Percentiles rank a stretch among this genome's conserved stretches.
Conservation (phyloP, 2,888 invertebrate genomes). For the Cataglyphis albicans region DNA sequence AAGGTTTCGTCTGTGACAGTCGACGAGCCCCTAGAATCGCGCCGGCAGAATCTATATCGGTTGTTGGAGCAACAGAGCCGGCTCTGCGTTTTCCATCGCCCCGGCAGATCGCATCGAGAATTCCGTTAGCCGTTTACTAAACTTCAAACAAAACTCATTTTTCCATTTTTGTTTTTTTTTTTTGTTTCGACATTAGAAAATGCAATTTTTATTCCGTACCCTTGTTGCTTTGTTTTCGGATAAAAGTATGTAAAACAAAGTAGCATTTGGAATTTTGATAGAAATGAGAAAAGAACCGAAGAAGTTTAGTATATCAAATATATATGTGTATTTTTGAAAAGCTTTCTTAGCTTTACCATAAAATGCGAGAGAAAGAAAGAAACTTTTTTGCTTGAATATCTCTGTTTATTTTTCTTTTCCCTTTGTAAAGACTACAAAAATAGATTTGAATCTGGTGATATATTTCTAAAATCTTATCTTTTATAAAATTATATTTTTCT, state of each 20-base stretch:
- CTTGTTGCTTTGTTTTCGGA: not conserved
- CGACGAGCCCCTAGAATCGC: conserved; percentile 56
- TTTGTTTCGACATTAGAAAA: not conserved
- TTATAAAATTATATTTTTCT: not conserved
- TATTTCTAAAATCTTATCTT: not conserved
- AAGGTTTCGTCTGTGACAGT: conserved; percentile 42
- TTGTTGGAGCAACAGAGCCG: conserved; percentile 45
- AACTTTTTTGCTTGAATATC: conserved; percentile 30
- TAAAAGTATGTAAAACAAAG: not conserved
- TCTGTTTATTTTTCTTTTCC: not conserved
- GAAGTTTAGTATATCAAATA: not conserved
- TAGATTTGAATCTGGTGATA: not conserved
- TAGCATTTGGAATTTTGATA: not conserved
- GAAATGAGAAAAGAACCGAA: not conserved
- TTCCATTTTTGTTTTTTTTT: not conserved
- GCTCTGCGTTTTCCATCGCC: conserved; percentile 21
- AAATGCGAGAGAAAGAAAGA: not conserved
- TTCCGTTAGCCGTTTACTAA: not conserved
- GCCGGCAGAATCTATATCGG: conserved; percentile 6
- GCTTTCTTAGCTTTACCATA: not conserved
- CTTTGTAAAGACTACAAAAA: not conserved
- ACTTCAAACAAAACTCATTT: not conserved
- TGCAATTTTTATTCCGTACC: not conserved
- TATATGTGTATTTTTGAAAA: not conserved
- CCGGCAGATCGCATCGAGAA: conserved; percentile 14